Percentiles rank a stretch among this genome's conserved stretches.
Conservation (phyloP, 1,140 invertebrate genomes). For the Atta colombica region DNA sequence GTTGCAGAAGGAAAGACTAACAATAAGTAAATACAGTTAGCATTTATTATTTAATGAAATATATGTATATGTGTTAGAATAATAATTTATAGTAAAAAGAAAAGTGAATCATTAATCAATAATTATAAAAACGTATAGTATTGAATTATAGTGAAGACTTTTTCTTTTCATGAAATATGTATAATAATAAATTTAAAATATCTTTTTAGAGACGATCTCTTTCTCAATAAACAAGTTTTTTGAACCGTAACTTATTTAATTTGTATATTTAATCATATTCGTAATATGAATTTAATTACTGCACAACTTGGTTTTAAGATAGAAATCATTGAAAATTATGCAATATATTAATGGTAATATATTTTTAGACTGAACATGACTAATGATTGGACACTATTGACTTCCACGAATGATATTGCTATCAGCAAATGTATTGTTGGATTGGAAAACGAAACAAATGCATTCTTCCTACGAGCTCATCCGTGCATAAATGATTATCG, state of each 20-base stretch:
- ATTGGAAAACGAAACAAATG: slow-evolving; percentile 94
- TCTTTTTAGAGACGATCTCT: not conserved
- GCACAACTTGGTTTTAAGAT: not conserved
- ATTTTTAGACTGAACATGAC: slow-evolving; percentile 85
- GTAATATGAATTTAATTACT: not conserved
- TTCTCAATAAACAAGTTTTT: not conserved
- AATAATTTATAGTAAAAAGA: no score
- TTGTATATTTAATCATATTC: not conserved
- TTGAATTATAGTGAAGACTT: no score
- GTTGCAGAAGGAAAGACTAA: slow-evolving; percentile 77
- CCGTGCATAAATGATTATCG: slow-evolving; percentile 89
- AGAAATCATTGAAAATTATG: not conserved
- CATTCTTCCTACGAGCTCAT: slow-evolving; percentile 90
- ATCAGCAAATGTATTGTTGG: slow-evolving; percentile 89
- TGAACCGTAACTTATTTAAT: not conserved
- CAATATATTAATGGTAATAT: not conserved
- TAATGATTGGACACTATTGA: slow-evolving; percentile 86
- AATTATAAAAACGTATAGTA: no score
- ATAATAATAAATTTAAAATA: slow-evolving; percentile 3
- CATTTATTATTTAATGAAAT: no score
- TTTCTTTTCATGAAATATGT: no score
- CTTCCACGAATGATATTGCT: slow-evolving; percentile 76
- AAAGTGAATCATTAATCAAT: no score
- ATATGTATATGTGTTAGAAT: no score
- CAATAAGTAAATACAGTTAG: no score